Base-by-base conservation (phyloP, 2,113 vertebrate species). In the Sardina pilchardus region DNA sequence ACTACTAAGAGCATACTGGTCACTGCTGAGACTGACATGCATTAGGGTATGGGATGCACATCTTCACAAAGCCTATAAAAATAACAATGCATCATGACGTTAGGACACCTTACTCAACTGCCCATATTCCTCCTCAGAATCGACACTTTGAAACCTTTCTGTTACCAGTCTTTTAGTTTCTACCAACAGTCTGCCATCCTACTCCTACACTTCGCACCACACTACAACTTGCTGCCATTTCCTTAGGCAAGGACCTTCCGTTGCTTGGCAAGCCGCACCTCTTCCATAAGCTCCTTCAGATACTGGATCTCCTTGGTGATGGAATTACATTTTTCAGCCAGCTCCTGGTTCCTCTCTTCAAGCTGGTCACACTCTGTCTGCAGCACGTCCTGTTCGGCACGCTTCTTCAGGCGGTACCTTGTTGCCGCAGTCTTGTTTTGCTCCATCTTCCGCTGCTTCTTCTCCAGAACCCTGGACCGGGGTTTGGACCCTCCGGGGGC, bases 361-460 rank as follows among this genome's bases (percentile, higher is more conserved):
- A 99, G 90, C 50, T 92, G 88, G 0, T 91, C 83, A 9, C 96
- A 93, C 88, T 98, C 97, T 0, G 90, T 89, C 0, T 89, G 56
- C 4, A 98, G 93, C 0, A 92, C 82, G 0, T 97, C 97, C 88
- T 97, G 96, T 63, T 99, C 96, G 0, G 90, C 94, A 84, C 95
- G 94, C 91, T 98, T 99, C 87, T 98, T 99, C 94, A 98, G 97
- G 63, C 97, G 91, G 89, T 99, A 99, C 0, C 97, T 94, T 0
- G 97, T 98, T 45, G 97, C 97, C 26, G 97, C 97, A 0, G 97
- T 99, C 92, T 99, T 99, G 84, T 99, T 99, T 91, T 99, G 97
- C 90, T 97, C 97, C 97, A 99, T 99, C 91, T 99, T 99, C 88
- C 98, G 99, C 1, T 95, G 34, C 16, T 97, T 99, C 89, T 97